Evolutionary conservation across 2,888 invertebrate genomes (phyloP).

Genomic region (Polydrusus tereticollis): DNA sequence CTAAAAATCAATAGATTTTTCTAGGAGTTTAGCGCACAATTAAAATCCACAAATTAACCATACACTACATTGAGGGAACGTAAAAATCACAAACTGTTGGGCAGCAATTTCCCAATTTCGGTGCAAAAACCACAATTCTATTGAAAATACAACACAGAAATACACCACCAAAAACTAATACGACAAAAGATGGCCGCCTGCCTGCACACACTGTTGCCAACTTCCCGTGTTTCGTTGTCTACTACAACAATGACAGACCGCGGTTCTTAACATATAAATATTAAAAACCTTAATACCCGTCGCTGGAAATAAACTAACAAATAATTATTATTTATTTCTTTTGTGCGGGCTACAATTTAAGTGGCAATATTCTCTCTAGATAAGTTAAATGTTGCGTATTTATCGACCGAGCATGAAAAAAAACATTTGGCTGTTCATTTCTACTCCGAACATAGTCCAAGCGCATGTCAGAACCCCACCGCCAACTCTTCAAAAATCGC

Average conservation of each 20-base stretch:
- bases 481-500: background rate
- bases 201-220: background rate
- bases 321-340: no score
- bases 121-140: background rate
- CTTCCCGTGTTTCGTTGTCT: background rate
- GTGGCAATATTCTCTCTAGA: no score
- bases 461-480: background rate
- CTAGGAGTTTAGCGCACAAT: background rate
- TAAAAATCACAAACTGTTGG: background rate
- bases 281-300: no score
- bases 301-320: no score
- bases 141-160: background rate
- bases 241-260: no score
- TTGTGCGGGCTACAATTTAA: no score
- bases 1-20: constrained; percentile 9
- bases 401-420: no score
- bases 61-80: background rate
- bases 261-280: no score
- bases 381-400: no score
- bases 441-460: no score
- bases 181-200: background rate
- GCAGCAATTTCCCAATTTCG: background rate
- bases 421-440: no score
- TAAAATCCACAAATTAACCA: background rate
- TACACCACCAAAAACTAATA: background rate